Percentiles rank a stretch among this genome's conserved stretches.
phyloP scores from a whole-genome alignment of 2,113 vertebrate genomes.

The Taxidea taxus region DNA sequence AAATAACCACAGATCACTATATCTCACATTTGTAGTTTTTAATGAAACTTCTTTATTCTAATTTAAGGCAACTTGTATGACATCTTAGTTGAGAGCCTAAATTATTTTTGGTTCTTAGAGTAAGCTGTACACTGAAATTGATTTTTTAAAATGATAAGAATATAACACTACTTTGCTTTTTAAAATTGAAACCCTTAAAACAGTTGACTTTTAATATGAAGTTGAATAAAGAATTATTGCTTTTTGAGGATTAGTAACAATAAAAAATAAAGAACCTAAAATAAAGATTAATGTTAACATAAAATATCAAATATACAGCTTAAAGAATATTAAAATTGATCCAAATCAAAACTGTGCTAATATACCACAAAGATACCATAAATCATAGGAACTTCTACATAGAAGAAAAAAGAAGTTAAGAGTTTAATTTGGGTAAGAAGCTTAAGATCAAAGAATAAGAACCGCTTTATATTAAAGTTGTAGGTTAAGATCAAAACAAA shows the following conservation, averaged over 20 bases:
- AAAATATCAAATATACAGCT: constrained; percentile 49
- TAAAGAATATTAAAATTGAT: constrained; percentile 57
- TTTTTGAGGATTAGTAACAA: constrained; percentile 39
- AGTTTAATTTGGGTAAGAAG: constrained; percentile 8
- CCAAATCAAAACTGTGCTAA: constrained; percentile 22
- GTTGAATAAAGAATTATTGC: constrained; percentile 45
- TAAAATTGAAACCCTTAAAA: constrained; percentile 18
- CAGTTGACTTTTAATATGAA: constrained; percentile 40
- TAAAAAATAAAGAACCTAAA: constrained; percentile 28
- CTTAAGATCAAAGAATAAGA: neutral
- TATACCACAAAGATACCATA: neutral
- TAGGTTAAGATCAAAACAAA: neutral
- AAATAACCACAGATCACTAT: neutral
- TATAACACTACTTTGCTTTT: constrained; percentile 8
- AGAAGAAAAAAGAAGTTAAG: neutral
- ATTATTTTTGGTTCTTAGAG: neutral
- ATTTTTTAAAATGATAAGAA: neutral
- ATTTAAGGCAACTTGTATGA: neutral
- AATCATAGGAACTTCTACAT: neutral
- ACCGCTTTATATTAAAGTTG: neutral
- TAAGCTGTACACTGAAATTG: constrained; percentile 41
- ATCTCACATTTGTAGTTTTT: neutral
- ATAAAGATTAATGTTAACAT: constrained; percentile 21
- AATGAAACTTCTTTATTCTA: neutral
- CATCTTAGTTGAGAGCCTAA: neutral